These are phyloP conservation scores for Passer domesticus DNA, from an alignment of 2,113 vertebrate genomes.

Conservation along the genomic window DNA sequence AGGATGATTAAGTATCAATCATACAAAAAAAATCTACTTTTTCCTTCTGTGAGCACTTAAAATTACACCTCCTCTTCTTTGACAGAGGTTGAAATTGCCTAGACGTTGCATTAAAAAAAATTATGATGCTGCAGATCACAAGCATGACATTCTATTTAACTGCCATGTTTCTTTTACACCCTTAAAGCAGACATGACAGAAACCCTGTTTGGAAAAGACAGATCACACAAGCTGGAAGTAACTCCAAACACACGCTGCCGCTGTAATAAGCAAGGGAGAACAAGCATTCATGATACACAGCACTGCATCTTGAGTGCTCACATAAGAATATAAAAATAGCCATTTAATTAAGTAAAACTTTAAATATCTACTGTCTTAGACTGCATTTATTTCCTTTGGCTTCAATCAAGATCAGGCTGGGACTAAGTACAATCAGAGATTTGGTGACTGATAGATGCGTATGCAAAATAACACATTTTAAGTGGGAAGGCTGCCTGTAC, in stretches of 20 bases:
- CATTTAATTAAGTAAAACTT: neutral
- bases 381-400: neutral
- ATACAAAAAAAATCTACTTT: neutral
- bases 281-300: fast-evolving
- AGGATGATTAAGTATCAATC: neutral
- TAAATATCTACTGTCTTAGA: neutral
- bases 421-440: neutral
- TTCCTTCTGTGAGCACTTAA: neutral
- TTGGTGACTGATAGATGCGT: fast-evolving
- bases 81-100: neutral
- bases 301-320: neutral
- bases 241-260: neutral
- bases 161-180: neutral
- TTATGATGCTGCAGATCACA: neutral
- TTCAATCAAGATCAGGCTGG: neutral
- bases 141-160: neutral
- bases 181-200: neutral
- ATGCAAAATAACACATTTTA: neutral
- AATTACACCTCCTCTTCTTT: neutral
- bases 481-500: neutral
- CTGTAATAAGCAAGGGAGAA: neutral
- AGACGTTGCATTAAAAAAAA: neutral
- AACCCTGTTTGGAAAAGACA: neutral
- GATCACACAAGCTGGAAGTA: neutral
- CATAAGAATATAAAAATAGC: neutral